Conservation (phyloP, 2,888 invertebrate species). For the Eustalomyia histrio region DNA sequence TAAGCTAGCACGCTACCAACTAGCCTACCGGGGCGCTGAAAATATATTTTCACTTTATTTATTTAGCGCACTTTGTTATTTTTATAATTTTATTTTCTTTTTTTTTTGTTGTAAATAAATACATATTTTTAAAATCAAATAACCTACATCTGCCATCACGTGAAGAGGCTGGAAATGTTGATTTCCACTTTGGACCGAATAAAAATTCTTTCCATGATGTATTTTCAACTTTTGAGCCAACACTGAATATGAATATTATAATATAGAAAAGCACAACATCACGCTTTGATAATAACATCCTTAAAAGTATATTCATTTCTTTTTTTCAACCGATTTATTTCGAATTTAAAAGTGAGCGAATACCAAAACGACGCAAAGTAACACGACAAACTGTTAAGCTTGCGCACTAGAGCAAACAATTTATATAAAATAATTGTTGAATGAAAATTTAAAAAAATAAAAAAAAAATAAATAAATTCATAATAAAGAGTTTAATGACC, state of each 20-base stretch:
- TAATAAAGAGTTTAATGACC: slow-evolving; percentile 75
- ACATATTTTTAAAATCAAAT: slow-evolving; percentile 14
- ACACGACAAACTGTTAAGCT: slow-evolving; percentile 68
- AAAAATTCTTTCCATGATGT: slow-evolving; percentile 76
- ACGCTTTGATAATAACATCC: slow-evolving; percentile 19
- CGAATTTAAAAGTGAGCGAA: background rate
- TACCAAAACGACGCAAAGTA: slow-evolving; percentile 50
- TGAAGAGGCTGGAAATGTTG: slow-evolving; percentile 55
- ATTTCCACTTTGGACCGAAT: slow-evolving; percentile 74
- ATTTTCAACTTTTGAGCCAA: slow-evolving; percentile 55
- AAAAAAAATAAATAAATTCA: too few relatives aligned
- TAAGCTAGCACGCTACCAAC: too few relatives aligned
- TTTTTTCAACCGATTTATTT: background rate
- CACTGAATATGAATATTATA: slow-evolving; percentile 28
- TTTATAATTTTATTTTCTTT: too few relatives aligned
- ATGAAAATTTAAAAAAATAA: slow-evolving; percentile 36
- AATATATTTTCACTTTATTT: too few relatives aligned
- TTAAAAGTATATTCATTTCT: slow-evolving; percentile 52
- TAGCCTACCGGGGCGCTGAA: too few relatives aligned
- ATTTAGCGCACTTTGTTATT: too few relatives aligned
- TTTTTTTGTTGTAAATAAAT: too few relatives aligned
- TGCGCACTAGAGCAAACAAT: slow-evolving; percentile 68
- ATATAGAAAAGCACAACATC: slow-evolving; percentile 16
- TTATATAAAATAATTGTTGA: slow-evolving; percentile 69
- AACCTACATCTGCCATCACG: slow-evolving; percentile 75